phyloP scores from a whole-genome alignment of 1,140 invertebrate species.

The Pseudomyrmex pallidus region DNA sequence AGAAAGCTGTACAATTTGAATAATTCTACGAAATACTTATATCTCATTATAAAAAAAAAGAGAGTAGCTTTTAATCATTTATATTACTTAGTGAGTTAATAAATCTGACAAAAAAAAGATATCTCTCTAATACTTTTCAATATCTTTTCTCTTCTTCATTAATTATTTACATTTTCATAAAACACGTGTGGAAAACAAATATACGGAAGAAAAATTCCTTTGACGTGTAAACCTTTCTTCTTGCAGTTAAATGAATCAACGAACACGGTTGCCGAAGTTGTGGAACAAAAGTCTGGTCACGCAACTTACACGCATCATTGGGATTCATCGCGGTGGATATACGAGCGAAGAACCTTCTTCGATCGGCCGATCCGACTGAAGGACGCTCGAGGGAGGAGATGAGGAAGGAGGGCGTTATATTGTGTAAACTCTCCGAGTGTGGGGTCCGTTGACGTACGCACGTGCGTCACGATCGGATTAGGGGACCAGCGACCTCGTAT shows the following conservation, averaged over 20 bases:
- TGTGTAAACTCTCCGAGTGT: constrained; percentile 46
- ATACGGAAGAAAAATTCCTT: too few species aligned
- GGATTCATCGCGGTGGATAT: constrained; percentile 47
- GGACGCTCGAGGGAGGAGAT: background rate
- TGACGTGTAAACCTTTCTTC: background rate
- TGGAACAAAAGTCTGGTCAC: constrained; percentile 15
- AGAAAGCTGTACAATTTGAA: background rate
- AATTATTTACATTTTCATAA: too few species aligned
- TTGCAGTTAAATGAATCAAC: constrained; percentile 25
- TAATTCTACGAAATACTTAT: background rate
- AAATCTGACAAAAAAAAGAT: too few species aligned
- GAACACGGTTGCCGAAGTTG: background rate
- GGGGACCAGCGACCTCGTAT: constrained; percentile 44
- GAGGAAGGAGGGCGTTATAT: background rate
- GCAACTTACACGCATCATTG: constrained; percentile 44
- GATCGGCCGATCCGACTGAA: constrained; percentile 12
- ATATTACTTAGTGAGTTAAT: background rate
- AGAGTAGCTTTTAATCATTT: background rate
- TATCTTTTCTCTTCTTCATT: too few species aligned
- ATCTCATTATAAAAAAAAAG: background rate
- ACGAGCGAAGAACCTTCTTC: constrained; percentile 12
- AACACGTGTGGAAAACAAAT: too few species aligned
- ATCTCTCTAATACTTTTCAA: too few species aligned
- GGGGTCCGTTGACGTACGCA: constrained; percentile 31
- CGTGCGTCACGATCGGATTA: constrained; percentile 62